These are phyloP conservation scores for Lepus americanus DNA, from an alignment of 2,113 vertebrate species.

Conservation along the genomic window DNA sequence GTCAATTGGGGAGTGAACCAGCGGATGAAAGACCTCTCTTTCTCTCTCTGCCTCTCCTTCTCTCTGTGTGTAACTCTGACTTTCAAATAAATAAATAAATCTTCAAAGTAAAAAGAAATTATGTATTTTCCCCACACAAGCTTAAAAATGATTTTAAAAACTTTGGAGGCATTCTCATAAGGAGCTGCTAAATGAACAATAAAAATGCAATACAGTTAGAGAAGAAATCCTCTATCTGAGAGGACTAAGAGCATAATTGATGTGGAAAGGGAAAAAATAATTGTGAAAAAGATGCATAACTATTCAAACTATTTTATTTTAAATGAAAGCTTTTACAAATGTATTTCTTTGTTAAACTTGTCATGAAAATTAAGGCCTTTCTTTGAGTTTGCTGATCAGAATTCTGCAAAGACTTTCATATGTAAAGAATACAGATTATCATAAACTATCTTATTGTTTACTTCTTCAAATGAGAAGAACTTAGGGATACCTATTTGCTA, in stretches of 20 bases:
- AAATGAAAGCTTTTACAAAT: constrained; percentile 30
- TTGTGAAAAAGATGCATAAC: neutral
- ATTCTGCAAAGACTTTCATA: neutral
- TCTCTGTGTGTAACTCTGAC: too few relatives aligned
- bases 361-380: neutral
- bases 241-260: neutral
- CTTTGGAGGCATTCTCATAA: neutral
- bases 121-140: neutral
- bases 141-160: neutral
- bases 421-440: neutral
- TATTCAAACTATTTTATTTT: neutral
- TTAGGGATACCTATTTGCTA: neutral
- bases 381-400: neutral
- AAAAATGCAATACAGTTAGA: neutral
- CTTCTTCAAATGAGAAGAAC: neutral
- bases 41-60: too few relatives aligned
- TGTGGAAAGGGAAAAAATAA: neutral
- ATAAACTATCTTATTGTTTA: neutral
- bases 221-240: neutral
- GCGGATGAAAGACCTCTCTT: too few relatives aligned
- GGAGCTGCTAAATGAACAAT: neutral
- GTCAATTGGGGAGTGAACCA: too few relatives aligned
- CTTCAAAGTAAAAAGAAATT: neutral
- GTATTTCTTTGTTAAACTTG: neutral
- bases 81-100: too few relatives aligned